Conservation (phyloP, 2,888 invertebrate species). For the Mythimna pallens region DNA sequence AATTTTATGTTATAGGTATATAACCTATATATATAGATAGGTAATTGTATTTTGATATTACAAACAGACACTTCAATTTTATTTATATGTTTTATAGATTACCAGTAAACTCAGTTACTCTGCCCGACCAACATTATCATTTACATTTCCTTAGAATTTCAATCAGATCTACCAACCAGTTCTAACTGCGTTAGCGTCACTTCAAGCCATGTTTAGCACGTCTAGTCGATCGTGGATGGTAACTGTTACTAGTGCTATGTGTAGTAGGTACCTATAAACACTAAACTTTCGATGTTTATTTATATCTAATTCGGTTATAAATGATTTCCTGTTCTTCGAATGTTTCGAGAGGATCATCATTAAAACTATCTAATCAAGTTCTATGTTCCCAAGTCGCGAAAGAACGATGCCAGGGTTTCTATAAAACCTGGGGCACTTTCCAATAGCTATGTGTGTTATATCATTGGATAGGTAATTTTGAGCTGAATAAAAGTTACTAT, state of each 20-base stretch:
- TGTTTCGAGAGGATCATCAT: neutral
- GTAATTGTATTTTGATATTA: too few species aligned
- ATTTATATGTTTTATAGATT: neutral
- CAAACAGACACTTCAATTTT: too few species aligned
- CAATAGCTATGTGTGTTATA: too few species aligned
- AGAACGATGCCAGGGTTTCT: neutral
- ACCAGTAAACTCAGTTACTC: constrained; percentile 4
- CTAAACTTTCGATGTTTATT: neutral
- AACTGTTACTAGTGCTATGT: constrained; percentile 6
- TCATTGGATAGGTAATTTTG: too few species aligned
- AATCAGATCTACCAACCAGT: constrained; percentile 27
- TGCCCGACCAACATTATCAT: neutral
- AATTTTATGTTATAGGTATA: too few species aligned
- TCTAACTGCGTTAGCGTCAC: constrained; percentile 55
- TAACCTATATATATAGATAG: too few species aligned
- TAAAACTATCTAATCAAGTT: constrained; percentile 7
- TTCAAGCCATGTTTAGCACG: constrained; percentile 46
- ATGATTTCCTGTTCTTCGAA: neutral
- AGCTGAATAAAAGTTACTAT: too few species aligned
- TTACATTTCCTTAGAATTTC: constrained; percentile 17
- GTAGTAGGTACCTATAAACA: neutral
- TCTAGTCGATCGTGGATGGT: constrained; percentile 34
- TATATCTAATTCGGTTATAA: too few species aligned
- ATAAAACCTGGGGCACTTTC: too few species aligned
- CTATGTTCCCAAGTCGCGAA: constrained; percentile 1